A percentile compares a stretch with the other conserved stretches of the same genome.
Conservation (phyloP, 2,888 invertebrate genomes). For the Lissonota sp. region DNA sequence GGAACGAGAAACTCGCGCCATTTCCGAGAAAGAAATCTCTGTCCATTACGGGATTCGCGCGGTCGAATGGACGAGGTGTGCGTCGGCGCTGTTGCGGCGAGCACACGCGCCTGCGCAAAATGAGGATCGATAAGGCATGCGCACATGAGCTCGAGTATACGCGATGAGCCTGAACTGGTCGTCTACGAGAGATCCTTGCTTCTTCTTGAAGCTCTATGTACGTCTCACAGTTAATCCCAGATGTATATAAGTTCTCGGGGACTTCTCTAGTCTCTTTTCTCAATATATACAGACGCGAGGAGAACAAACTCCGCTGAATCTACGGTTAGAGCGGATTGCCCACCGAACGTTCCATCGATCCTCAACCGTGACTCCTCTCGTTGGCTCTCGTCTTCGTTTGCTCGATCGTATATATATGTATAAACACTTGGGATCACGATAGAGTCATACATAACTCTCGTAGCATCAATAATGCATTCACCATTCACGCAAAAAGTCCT, state of each 20-base stretch:
- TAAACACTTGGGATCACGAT: conserved; percentile 76
- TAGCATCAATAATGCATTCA: conserved; percentile 82
- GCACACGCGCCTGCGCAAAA: conserved; percentile 25
- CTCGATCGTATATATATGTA: conserved; percentile 22
- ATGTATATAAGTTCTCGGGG: neutral
- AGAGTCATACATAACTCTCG: conserved; percentile 82
- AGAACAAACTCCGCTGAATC: conserved; percentile 38
- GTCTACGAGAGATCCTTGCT: neutral
- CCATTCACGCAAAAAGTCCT: conserved; percentile 64
- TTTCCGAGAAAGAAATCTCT: conserved; percentile 82
- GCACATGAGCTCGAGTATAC: neutral
- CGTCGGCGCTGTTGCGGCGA: conserved; percentile 57
- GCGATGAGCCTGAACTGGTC: conserved; percentile 34
- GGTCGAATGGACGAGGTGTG: conserved; percentile 38
- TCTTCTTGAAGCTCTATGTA: neutral
- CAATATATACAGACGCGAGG: conserved; percentile 15
- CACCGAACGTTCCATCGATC: conserved; percentile 22
- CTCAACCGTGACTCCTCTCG: conserved; percentile 44
- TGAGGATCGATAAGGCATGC: conserved; percentile 35
- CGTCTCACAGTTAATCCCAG: no score
- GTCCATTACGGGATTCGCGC: conserved; percentile 78
- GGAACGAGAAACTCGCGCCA: conserved; percentile 78
- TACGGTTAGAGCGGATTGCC: conserved; percentile 56
- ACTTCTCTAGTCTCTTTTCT: conserved; percentile 17
- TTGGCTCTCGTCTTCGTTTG: conserved; percentile 67